phyloP scores from a whole-genome alignment of 2,797 vertebrate genomes.

The Serranus cabrilla region DNA sequence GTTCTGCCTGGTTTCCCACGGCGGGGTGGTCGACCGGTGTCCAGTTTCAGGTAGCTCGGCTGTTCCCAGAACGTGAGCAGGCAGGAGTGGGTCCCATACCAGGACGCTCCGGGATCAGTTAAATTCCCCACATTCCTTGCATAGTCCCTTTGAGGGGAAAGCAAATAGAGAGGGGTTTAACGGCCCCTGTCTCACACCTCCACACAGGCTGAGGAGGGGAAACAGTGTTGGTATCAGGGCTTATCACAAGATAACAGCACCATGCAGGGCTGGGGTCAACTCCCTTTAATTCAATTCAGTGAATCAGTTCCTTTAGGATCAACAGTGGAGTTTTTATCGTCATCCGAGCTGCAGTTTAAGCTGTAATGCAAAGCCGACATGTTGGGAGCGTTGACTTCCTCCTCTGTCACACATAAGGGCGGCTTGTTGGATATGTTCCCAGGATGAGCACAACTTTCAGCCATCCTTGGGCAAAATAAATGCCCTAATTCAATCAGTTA shows the following conservation, averaged over 20 bases:
- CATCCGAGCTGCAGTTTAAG: conserved; percentile 15
- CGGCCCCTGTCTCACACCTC: conserved; percentile 57
- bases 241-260: conserved; percentile 76
- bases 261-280: conserved; percentile 62
- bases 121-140: conserved; percentile 79
- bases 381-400: neutral
- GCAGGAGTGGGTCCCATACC: conserved; percentile 72
- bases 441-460: conserved; percentile 14
- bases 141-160: conserved; percentile 80
- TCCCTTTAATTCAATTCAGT: conserved; percentile 53
- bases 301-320: conserved; percentile 33
- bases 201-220: conserved; percentile 60
- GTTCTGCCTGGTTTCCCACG: conserved; percentile 67
- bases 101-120: conserved; percentile 77
- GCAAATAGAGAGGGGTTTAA: conserved; percentile 78
- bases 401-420: neutral
- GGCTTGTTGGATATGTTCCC: conserved; percentile 25
- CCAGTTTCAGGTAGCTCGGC: conserved; percentile 74
- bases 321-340: conserved; percentile 40
- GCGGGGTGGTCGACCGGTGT: conserved; percentile 68
- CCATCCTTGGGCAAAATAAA: conserved; percentile 18
- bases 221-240: conserved; percentile 62
- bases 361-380: neutral
- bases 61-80: conserved; percentile 72
- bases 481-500: conserved; percentile 40